Conservation (phyloP, 2,888 invertebrate genomes). For the Cerastoderma edule region DNA sequence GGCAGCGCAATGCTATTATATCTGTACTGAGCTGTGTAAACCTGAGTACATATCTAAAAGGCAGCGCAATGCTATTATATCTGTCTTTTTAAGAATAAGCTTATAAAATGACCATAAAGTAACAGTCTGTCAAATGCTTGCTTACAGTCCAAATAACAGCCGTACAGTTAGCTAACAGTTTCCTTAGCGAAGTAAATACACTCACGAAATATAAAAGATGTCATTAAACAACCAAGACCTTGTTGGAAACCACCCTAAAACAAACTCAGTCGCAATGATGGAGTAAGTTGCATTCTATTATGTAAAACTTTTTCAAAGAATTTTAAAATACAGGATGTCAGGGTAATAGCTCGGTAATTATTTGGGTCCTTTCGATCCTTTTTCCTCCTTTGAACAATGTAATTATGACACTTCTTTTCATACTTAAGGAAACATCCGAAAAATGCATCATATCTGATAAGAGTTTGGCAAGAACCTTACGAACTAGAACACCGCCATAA, state of each 20-base stretch:
- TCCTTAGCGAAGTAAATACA: slow-evolving; percentile 17
- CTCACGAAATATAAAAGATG: slow-evolving; percentile 12
- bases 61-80: no score
- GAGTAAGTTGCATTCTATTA: not conserved
- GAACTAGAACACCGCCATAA: not conserved
- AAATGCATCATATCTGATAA: not conserved
- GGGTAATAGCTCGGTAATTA: slow-evolving; percentile 9
- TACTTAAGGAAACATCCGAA: not conserved
- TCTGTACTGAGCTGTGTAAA: no score
- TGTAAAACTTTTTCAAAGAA: slow-evolving; percentile 14
- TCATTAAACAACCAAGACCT: slow-evolving; percentile 12
- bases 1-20: no score
- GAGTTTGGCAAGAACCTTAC: no score
- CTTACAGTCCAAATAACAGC: slow-evolving; percentile 23
- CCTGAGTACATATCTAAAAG: no score
- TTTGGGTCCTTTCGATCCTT: slow-evolving; percentile 8
- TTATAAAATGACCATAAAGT: slow-evolving; percentile 22
- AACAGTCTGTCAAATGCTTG: slow-evolving; percentile 23
- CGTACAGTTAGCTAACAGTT: slow-evolving; percentile 12
- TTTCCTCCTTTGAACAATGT: slow-evolving; percentile 21
- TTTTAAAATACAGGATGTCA: slow-evolving; percentile 23
- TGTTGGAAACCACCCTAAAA: slow-evolving; percentile 19
- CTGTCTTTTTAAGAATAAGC: not conserved
- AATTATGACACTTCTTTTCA: slow-evolving; percentile 15
- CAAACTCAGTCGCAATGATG: not conserved